A percentile compares a stretch with the other conserved stretches of the same genome.
Evolutionary conservation across 92 coral and sea anemone genomes (phyloP).

Genomic region (Bergia sp.): DNA sequence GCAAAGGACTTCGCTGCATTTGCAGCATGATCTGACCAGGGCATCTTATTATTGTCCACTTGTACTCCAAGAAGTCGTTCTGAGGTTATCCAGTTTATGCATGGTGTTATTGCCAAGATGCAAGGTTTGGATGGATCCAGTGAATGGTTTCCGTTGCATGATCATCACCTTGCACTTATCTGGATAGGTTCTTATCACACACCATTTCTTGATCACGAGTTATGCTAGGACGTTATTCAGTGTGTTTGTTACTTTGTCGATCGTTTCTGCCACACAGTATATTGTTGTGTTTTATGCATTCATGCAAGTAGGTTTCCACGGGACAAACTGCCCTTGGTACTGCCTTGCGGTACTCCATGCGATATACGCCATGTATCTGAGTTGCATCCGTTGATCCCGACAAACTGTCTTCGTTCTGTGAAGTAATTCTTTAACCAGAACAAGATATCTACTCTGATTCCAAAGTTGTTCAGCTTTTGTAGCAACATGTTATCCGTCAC

Average conservation of each 20-base stretch:
- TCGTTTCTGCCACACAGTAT: constrained; percentile 29
- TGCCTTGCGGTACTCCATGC: constrained; percentile 53
- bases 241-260: constrained; percentile 28
- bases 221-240: constrained; percentile 24
- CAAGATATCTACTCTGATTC: constrained; percentile 44
- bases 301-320: constrained; percentile 31
- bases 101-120: not conserved
- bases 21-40: constrained; percentile 30
- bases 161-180: constrained; percentile 47
- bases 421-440: constrained; percentile 44
- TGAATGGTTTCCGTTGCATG: constrained; percentile 17
- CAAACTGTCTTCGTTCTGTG: constrained; percentile 43
- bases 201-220: not conserved
- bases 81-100: constrained; percentile 6
- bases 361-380: constrained; percentile 38
- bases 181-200: not conserved
- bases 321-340: constrained; percentile 31
- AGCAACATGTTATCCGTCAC: constrained; percentile 43
- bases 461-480: constrained; percentile 35
- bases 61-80: constrained; percentile 30
- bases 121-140: constrained; percentile 33
- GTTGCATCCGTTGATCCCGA: constrained; percentile 35
- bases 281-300: constrained; percentile 38
- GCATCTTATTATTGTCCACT: constrained; percentile 22
- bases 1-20: constrained; percentile 9